Base-by-base conservation (phyloP, 2,113 vertebrate species). In the Emydura subglobosa region DNA sequence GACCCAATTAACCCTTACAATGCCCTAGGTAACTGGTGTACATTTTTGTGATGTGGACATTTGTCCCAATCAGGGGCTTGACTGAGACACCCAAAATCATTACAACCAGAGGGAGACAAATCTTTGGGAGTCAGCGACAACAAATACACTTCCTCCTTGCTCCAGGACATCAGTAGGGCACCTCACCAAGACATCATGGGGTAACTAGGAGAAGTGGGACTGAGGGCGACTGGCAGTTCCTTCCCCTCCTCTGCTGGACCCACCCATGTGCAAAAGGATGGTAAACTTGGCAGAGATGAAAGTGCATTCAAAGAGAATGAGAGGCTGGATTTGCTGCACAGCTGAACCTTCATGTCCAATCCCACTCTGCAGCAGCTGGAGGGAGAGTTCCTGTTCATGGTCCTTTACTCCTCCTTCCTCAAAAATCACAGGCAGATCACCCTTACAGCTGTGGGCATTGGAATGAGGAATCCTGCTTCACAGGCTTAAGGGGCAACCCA, bases 1-100 rank as follows among this genome's bases (percentile, higher is more conserved):
- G 0, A 61, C 57, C 81, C 0, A 0, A 57, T 9, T n/a, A 31
- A 55, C 31, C 50, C 47, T 72, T 79, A 72, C n/a, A 72, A 39
- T 22, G 19, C 34, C 80, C 31, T 79, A 27, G 10, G 7, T 54
- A 54, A 42, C 25, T 61, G 57, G 14, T 0, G 0, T 57, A 65
- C 16, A 47, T 74, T 89, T 11, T 54, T 24, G 19, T 4, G 24
- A 34, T 79, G 61, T 0, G 65, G 2, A 34, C 19, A 7, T 50
- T 17, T 19, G n/a, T 49, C 49, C 65, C 54, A 82, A 10, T 47
- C 72, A 61, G n/a, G n/a, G 72, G 76, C 29, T 3, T 86, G 79
- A 11, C 59, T 83, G 79, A 0, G 0, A 59, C 59, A 61, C 59
- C 59, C 29, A 31, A 61, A 61, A 61, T 16, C 27, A 14, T 31